phyloP scores from a whole-genome alignment of 35 echinoderm and acorn worm species.

The Patiria miniata region DNA sequence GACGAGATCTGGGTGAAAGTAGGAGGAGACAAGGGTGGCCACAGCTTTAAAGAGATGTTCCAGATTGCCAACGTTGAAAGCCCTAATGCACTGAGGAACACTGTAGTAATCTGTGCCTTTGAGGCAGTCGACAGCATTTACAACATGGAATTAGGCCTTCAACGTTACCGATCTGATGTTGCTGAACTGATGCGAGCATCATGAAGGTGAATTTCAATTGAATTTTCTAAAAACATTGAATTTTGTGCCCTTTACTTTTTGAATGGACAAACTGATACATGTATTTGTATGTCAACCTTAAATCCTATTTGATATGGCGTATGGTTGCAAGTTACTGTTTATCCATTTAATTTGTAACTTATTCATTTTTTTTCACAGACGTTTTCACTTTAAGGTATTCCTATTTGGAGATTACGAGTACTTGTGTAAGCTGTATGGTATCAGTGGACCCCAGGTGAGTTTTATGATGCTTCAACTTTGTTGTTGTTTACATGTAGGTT shows the following conservation, averaged over 20 bases:
- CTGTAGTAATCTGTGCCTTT: conserved; percentile 9
- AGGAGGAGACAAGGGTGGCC: conserved; percentile 45
- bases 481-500: too few relatives aligned
- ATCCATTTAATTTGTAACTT: too few relatives aligned
- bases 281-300: too few relatives aligned
- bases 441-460: conserved; percentile 55
- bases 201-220: not conserved
- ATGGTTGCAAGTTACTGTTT: too few relatives aligned
- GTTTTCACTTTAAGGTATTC: not conserved
- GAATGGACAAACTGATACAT: too few relatives aligned
- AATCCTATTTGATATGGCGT: too few relatives aligned
- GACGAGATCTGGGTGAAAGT: conserved; percentile 55
- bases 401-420: conserved; percentile 69
- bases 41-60: conserved; percentile 55
- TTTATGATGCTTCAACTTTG: not conserved
- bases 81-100: conserved; percentile 49
- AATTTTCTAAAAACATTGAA: too few relatives aligned
- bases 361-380: too few relatives aligned
- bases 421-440: conserved; percentile 44
- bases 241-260: too few relatives aligned
- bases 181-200: not conserved
- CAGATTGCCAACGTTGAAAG: conserved; percentile 29
- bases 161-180: not conserved
- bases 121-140: conserved; percentile 6
- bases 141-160: conserved; percentile 35